These are phyloP conservation scores for Neosalanx taihuensis DNA, from an alignment of 2,797 vertebrate genomes.

Conservation along the genomic window DNA sequence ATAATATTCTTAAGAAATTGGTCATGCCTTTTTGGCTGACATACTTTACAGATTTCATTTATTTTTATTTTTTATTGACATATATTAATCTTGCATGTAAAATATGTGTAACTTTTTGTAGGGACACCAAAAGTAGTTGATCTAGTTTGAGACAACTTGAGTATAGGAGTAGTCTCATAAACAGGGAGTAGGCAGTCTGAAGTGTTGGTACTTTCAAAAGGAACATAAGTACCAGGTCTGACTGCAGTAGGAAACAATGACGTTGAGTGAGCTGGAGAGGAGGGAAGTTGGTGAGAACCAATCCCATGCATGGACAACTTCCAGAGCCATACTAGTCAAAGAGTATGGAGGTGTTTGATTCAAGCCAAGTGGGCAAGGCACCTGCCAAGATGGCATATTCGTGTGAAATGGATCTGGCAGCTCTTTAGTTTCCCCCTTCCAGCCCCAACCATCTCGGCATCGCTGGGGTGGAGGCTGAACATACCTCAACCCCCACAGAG, in stretches of 20 bases:
- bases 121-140: not conserved
- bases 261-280: conserved; percentile 40
- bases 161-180: conserved; percentile 26
- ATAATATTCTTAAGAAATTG: not conserved
- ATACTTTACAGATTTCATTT: not conserved
- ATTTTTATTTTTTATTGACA: not conserved
- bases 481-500: conserved; percentile 16
- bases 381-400: conserved; percentile 58
- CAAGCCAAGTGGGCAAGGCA: conserved; percentile 47
- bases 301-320: conserved; percentile 44
- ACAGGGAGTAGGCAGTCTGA: conserved; percentile 42
- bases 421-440: conserved; percentile 39
- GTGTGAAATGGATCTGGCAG: conserved; percentile 58
- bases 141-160: conserved; percentile 30
- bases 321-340: conserved; percentile 52
- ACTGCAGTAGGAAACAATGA: conserved; percentile 49
- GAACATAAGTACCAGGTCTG: conserved; percentile 36
- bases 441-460: conserved; percentile 41
- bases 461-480: conserved; percentile 24
- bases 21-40: not conserved
- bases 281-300: conserved; percentile 48
- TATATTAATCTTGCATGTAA: too few species aligned
- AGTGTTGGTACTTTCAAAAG: conserved; percentile 44
- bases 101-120: too few species aligned
- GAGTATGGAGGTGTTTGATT: conserved; percentile 49